Percentiles rank a stretch among this genome's conserved stretches.
Conservation (phyloP, 2,888 invertebrate species). For the Agrilus biguttatus region DNA sequence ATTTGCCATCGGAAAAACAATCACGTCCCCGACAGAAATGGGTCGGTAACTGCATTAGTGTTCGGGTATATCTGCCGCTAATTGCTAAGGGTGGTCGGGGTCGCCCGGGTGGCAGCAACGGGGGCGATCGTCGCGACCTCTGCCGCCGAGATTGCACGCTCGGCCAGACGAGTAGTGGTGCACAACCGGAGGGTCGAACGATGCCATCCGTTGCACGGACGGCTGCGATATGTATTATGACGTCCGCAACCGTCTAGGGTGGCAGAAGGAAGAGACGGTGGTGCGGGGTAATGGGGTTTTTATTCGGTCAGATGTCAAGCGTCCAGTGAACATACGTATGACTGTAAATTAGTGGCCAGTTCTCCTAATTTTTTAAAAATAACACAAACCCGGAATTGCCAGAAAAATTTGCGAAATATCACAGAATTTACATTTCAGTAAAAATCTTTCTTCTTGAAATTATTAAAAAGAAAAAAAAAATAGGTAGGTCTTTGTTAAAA, state of each 20-base stretch:
- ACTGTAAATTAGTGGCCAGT: too few relatives aligned
- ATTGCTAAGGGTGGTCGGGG: slow-evolving; percentile 28
- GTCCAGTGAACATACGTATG: too few relatives aligned
- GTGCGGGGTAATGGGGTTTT: slow-evolving; percentile 18
- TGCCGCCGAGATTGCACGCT: slow-evolving; percentile 9
- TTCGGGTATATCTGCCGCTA: slow-evolving; percentile 25
- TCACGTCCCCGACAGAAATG: slow-evolving; percentile 18
- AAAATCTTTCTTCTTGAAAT: too few relatives aligned
- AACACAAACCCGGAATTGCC: too few relatives aligned
- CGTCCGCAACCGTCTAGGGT: slow-evolving; percentile 4
- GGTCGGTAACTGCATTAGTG: slow-evolving; percentile 23
- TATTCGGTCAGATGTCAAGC: slow-evolving; percentile 17
- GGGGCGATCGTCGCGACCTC: slow-evolving; percentile 8
- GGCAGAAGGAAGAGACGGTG: slow-evolving; percentile 16
- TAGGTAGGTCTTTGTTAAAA: too few relatives aligned
- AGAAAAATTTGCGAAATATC: too few relatives aligned
- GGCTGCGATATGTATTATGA: background rate
- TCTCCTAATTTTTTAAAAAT: too few relatives aligned
- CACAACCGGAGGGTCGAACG: background rate
- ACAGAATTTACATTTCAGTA: too few relatives aligned
- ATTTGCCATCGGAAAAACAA: slow-evolving; percentile 23
- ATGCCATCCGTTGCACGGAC: too few relatives aligned
- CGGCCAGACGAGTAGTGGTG: slow-evolving; percentile 5
- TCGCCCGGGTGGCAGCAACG: background rate
- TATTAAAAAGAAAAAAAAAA: too few relatives aligned